Base-by-base conservation (phyloP, 2,888 invertebrate species). In the Micoletzkya japonica region DNA sequence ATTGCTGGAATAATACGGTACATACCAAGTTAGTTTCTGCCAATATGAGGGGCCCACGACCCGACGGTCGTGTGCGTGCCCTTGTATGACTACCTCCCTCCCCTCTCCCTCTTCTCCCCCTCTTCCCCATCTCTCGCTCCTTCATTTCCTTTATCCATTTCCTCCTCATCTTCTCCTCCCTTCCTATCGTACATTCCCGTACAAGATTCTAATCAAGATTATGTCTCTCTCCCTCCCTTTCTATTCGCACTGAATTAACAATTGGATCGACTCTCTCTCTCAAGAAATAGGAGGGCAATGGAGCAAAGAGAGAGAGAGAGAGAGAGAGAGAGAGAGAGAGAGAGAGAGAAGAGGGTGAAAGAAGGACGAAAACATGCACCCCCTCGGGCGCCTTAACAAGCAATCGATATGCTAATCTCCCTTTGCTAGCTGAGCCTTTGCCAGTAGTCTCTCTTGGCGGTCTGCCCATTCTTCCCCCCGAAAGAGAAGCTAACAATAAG, bases 271-370 rank as follows among this genome's bases (percentile, higher is more conserved):
- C 7, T 7, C 20, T 10, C 26, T 26, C 20, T 54, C 14, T n/a
- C 26, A 58, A 7, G 30, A 10, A 30, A 7, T 28, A 10, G 34
- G 28, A 58, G 10, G 7, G 59, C 14, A 7, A 7, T 26, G 17
- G 32, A 58, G 44, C 28, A 17, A 32, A 7, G 28, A 58, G 32
- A 32, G 26, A 7, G 59, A 58, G 32, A 26, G 7, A 7, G 32
- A 34, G 59, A 58, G 30, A 26, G 59, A 32, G 59, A 58, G 59
- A 17, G 32, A 32, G 59, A 58, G 59, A 58, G 59, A 58, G 34
- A 32, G 59, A 30, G 34, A 56, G 56, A 24, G 56, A 26, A 44
- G 44, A 44, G 44, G 44, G 44, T 14, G 44, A 44, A 44, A 20
- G 44, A 44, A 20, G 20, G 44, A 44, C 14, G 44, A 20, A 44